A percentile compares a stretch with the other conserved stretches of the same genome.
Evolutionary conservation across 37 sponge, comb jelly and placozoan species (phyloP).

Genomic region (Chondrosia reniformis): DNA sequence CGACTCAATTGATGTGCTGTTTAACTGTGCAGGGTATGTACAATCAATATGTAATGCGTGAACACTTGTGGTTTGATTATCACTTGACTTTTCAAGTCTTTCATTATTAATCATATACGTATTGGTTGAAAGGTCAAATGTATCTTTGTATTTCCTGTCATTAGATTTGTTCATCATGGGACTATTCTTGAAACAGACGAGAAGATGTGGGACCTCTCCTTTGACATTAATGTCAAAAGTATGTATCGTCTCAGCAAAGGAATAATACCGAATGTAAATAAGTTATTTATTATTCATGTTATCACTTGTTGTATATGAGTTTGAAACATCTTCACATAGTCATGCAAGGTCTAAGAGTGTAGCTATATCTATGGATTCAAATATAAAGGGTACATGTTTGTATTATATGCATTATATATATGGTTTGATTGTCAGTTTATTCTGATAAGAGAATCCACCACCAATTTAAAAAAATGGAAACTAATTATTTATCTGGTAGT

Average conservation of each 20-base stretch:
- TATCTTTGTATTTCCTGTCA: background rate
- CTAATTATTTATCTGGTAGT: too few relatives aligned
- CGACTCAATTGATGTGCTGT: constrained; percentile 58
- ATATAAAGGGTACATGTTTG: too few relatives aligned
- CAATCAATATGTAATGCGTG: background rate
- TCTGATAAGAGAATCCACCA: too few relatives aligned
- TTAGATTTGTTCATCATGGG: constrained; percentile 44
- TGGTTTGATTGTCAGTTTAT: too few relatives aligned
- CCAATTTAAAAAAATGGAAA: too few relatives aligned
- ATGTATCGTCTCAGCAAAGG: constrained; percentile 59
- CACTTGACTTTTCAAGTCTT: too few relatives aligned
- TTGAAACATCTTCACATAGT: too few relatives aligned
- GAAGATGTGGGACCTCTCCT: constrained; percentile 68
- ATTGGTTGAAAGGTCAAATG: background rate
- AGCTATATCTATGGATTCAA: too few relatives aligned
- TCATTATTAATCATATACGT: background rate
- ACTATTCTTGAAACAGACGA: constrained; percentile 41
- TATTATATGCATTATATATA: too few relatives aligned
- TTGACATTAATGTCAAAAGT: constrained; percentile 78
- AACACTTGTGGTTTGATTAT: too few relatives aligned
- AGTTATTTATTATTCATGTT: too few relatives aligned
- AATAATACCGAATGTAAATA: constrained; percentile 34
- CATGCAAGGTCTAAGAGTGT: too few relatives aligned
- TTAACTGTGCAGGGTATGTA: constrained; percentile 84
- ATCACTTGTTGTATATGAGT: background rate